Evolutionary conservation across 2,888 invertebrate genomes (phyloP).

Genomic region (Diaperis boleti): DNA sequence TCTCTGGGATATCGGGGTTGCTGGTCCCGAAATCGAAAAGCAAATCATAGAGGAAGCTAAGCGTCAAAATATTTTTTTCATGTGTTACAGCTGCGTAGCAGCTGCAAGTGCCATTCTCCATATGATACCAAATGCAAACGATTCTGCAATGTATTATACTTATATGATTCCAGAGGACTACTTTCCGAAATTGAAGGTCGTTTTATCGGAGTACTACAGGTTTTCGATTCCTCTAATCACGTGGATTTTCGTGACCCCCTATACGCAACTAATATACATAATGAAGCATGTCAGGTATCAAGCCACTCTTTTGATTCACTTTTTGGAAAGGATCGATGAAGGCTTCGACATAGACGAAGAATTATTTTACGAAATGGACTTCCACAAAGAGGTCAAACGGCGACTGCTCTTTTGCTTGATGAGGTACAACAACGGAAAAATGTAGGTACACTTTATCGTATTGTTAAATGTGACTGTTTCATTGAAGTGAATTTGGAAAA

Average conservation of each 20-base stretch:
- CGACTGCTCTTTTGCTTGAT: background rate
- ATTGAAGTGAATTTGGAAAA: background rate
- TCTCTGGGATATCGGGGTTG: background rate
- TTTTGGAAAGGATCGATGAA: background rate
- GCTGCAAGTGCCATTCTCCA: background rate
- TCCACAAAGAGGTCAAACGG: background rate
- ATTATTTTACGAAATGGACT: background rate
- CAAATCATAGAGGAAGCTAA: conserved; percentile 1
- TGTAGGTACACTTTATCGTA: background rate
- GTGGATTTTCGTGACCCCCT: background rate
- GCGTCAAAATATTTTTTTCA: background rate
- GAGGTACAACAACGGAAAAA: background rate
- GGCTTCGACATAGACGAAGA: background rate
- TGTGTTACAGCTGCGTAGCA: background rate
- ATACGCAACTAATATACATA: background rate
- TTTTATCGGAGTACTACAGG: background rate
- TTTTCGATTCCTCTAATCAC: background rate
- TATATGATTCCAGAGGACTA: background rate
- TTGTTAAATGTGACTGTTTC: background rate
- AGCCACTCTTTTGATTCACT: background rate
- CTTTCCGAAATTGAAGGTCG: background rate
- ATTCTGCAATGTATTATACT: background rate
- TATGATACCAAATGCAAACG: background rate
- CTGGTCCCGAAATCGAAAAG: background rate
- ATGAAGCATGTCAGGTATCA: background rate